phyloP scores from a whole-genome alignment of 2,888 invertebrate genomes.

The Orchesellides sinensis region DNA sequence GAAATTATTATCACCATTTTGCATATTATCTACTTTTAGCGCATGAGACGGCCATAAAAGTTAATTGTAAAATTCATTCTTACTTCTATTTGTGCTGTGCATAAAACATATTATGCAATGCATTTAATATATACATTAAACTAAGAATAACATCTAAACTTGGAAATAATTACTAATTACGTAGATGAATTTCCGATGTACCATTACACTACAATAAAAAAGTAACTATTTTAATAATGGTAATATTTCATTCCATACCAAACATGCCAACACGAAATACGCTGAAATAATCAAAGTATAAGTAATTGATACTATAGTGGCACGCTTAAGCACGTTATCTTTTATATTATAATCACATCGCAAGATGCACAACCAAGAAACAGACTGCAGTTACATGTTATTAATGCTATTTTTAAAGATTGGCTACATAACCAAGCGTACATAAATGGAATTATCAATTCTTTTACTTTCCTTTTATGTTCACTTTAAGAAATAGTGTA shows the following conservation, averaged over 20 bases:
- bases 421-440: not conserved
- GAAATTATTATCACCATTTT: conserved; percentile 32
- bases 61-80: not conserved
- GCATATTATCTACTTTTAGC: conserved; percentile 11
- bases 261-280: too few relatives aligned
- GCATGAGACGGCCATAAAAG: not conserved
- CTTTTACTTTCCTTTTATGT: conserved; percentile 2
- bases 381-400: too few relatives aligned
- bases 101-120: conserved; percentile 1
- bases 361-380: too few relatives aligned
- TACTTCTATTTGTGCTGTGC: not conserved
- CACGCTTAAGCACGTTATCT: not conserved
- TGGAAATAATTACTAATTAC: not conserved
- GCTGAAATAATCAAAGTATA: not conserved
- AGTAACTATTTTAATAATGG: not conserved
- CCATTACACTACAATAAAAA: not conserved
- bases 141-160: not conserved
- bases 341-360: not conserved
- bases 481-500: not conserved
- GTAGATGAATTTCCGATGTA: not conserved
- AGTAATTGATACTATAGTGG: not conserved
- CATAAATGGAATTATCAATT: not conserved
- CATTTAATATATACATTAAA: not conserved
- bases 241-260: not conserved
- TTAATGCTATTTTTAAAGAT: not conserved